Base-by-base conservation (phyloP, 2,888 invertebrate species). In the Cheiracanthium punctorium region DNA sequence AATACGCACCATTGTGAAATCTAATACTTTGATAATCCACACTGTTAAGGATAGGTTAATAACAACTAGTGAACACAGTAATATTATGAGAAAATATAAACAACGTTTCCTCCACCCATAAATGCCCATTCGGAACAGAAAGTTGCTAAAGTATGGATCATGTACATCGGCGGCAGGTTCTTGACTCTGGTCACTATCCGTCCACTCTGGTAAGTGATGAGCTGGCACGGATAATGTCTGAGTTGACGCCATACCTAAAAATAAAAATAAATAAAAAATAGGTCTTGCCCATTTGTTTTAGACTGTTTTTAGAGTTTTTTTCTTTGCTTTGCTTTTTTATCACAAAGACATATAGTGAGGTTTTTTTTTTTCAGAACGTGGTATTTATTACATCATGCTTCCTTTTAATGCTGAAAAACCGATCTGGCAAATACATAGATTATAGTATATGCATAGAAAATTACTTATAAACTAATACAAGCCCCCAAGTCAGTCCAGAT, bases 31-130 rank as follows among this genome's bases (percentile, higher is more conserved):
- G 89, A 99, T 94, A 89, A 99, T 96, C 98, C 98, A 99, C 72
- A 98, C 94, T 14, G 98, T 98, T 89, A 99, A 94, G 24, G 97
- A 96, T 90, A 99, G 94, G 93, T 99, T 99, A 90, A 98, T 94
- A 91, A 97, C 95, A 92, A 98, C 96, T 93, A 98, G 94, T 90
- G 97, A 93, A 93, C 97, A 95, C 89, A 98, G 94, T 37, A 96
- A 94, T 91, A 97, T 93, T 89, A 99, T 95, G 90, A 98, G 94
- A 76, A 95, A 94, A 92, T 98, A 99, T 74, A 99, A 95, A 92
- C 98, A 98, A 92, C 97, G 94, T 92, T 98, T 98, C 90, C 98
- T 93, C 99, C 99, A 99, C 67, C 98, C 98, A 92, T 98, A 97
- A 90, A 98, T 95, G 88, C 98, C 98, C 90, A 97, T 94, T 93